Base-by-base conservation (phyloP, 2,797 vertebrate species). In the Myripristis murdjan region DNA sequence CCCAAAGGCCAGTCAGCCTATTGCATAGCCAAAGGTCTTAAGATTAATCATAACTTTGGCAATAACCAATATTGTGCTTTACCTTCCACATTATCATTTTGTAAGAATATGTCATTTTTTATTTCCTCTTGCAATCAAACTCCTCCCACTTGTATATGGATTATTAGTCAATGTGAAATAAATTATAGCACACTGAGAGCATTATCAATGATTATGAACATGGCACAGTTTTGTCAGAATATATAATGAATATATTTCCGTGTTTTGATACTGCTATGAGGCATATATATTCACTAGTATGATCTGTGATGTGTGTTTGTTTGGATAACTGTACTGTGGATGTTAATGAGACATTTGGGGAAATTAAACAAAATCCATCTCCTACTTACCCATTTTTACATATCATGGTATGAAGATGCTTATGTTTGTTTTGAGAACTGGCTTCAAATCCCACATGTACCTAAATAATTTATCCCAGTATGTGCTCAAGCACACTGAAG, bases 151-250 rank as follows among this genome's bases (percentile, higher is more conserved):
- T 35, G 15, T 35, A 10, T 35, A 35, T 35, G 15, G 4, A 20
- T 5, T 53, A 15, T 41, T 33, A 59, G 41, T 31, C 10, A 22
- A n/a, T 24, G 16, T 12, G 3, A n/a, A 43, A 49, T n/a, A 14
- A 6, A 44, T 16, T 7, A 44, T 37, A 43, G 41, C 41, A 12
- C 39, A 43, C 16, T 15, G 33, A 35, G 10, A 44, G 2, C n/a
- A 64, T 22, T 31, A 14, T 33, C 16, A 43, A 18, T 79, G 43
- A 22, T 55, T 69, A 26, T 72, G 37, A 62, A 22, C 35, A 9
- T 39, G 12, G 44, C 20, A 28, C 6, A 2, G 22, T 10, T 43
- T 59, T 51, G 11, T 12, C 6, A 11, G 39, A 35, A 35, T 35
- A 35, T 35, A 35, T 35, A 35, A 7, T 6, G 33, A 8, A 11